These are phyloP conservation scores for Rotaria socialis DNA, from an alignment of 2,888 invertebrate species.

Conservation along the genomic window DNA sequence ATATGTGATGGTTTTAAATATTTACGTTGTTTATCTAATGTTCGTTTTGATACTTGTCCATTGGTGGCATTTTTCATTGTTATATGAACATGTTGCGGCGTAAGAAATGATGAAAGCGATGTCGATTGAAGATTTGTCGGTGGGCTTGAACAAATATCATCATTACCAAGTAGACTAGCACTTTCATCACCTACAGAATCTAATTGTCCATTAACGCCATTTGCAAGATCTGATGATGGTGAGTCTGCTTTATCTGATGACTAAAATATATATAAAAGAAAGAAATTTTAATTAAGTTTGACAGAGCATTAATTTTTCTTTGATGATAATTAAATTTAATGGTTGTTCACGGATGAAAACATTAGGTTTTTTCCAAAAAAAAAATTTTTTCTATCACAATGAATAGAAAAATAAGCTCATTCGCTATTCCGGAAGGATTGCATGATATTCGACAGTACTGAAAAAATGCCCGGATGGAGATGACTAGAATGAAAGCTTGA, in stretches of 20 bases:
- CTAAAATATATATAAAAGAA: background rate
- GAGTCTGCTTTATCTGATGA: background rate
- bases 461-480: background rate
- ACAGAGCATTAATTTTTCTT: too few species aligned
- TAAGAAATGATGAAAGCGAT: background rate
- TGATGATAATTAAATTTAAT: too few species aligned
- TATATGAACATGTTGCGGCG: background rate
- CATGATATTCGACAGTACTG: background rate
- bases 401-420: too few species aligned
- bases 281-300: too few species aligned
- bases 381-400: too few species aligned
- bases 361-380: too few species aligned
- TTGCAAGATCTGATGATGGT: background rate
- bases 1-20: background rate
- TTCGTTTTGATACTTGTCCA: conserved; percentile 9
- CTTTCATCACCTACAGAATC: conserved; percentile 5
- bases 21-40: conserved; percentile 32
- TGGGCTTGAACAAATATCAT: background rate
- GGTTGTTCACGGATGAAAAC: too few species aligned
- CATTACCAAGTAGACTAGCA: background rate
- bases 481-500: background rate
- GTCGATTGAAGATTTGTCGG: background rate
- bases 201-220: background rate
- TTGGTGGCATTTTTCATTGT: background rate
- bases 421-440: background rate